These are phyloP conservation scores for Ectropis grisescens DNA, from an alignment of 1,140 invertebrate species.

Conservation along the genomic window DNA sequence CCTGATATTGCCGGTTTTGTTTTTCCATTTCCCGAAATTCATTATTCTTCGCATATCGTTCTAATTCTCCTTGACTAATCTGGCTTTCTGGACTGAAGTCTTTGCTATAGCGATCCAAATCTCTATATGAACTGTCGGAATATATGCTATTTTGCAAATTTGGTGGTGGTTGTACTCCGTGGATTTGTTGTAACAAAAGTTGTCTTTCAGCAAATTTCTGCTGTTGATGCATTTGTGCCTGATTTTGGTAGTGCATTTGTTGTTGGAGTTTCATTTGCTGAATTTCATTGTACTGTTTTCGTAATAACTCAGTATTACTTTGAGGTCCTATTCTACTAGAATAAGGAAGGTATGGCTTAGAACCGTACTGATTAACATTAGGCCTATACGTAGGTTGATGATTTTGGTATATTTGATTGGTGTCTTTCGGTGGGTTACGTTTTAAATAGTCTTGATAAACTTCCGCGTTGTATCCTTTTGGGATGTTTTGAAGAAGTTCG, in stretches of 20 bases:
- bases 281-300: conserved; percentile 72
- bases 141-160: conserved; percentile 63
- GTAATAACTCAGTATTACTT: conserved; percentile 69
- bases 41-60: conserved; percentile 46
- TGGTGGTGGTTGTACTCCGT: conserved; percentile 61
- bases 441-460: conserved; percentile 67
- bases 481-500: conserved; percentile 51
- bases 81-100: conserved; percentile 50
- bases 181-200: conserved; percentile 65
- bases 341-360: conserved; percentile 61
- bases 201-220: conserved; percentile 73
- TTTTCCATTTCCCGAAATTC: conserved; percentile 47
- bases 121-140: conserved; percentile 51
- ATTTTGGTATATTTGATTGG: conserved; percentile 70
- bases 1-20: conserved; percentile 43
- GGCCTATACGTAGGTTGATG: conserved; percentile 62
- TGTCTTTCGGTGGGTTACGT: conserved; percentile 68
- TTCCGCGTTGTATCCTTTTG: conserved; percentile 65
- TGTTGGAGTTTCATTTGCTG: conserved; percentile 74
- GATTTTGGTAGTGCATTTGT: conserved; percentile 72
- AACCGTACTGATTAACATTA: conserved; percentile 56
- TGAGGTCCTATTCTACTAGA: conserved; percentile 62
- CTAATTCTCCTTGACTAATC: conserved; percentile 35
- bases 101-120: conserved; percentile 57
- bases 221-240: conserved; percentile 73